Evolutionary conservation across 2,113 vertebrate genomes (phyloP), one percentile per base, ranked within the genome.

Genomic region (Poeciliopsis retropinna): DNA sequence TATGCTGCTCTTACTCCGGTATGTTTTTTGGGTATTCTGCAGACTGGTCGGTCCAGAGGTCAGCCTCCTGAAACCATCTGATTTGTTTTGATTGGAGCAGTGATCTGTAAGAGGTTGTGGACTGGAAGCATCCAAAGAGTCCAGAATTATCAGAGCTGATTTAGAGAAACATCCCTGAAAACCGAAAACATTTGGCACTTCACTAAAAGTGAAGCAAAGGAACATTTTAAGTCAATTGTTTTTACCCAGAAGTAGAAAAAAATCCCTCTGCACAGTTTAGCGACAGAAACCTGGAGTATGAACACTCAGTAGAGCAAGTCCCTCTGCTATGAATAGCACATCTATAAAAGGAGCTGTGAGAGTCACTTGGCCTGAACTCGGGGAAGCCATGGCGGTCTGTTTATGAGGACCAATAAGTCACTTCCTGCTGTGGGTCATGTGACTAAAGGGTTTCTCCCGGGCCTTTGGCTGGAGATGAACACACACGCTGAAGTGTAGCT

Each of bases 381-480:
- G 65, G 82, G 77, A 78, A 41, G 81, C 85, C 76, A 73, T 32
- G 15, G 71, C 72, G 76, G 79, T 67, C 28, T 72, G 64, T 34
- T 72, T 67, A 34, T 37, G 70, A 64, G 28, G 72, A 87, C 14
- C 70, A 66, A 87, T 75, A 79, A 64, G 64, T 84, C 44, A 84
- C 86, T 87, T 92, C 90, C 88, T 88, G 87, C 70, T 10, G 25
- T 34, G 8, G 77, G 76, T 86, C 87, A 86, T 82, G 85, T 91
- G 89, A 86, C 80, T 31, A 5, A 57, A 57, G 78, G 72, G 80
- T 81, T 85, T 70, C 82, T 72, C 75, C 70, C n/a, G 2, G 73
- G 78, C 77, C 67, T 75, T 9, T 28, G 6, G 62, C 44, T 57
- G 65, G 51, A 65, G 68, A 66, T 66, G 29, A 34, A 79, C n/a